A percentile compares a stretch with the other conserved stretches of the same genome.
phyloP scores from a whole-genome alignment of 2,888 invertebrate genomes.

The Brenthis daphne region DNA sequence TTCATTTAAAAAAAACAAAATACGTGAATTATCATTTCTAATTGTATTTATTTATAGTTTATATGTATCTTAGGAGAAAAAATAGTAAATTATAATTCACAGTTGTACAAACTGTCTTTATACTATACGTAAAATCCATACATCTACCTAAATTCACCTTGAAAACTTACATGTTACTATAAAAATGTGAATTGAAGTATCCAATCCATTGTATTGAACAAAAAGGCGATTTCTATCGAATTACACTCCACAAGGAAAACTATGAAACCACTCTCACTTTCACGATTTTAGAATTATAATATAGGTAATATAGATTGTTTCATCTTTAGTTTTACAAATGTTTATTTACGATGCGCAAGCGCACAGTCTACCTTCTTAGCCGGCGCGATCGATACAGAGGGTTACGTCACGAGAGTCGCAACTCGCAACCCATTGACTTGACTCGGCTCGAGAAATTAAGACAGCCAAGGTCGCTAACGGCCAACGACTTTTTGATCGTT shows the following conservation, averaged over 20 bases:
- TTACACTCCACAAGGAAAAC: conserved; percentile 5
- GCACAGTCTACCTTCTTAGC: conserved; percentile 60
- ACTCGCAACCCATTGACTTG: conserved; percentile 57
- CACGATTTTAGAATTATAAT: neutral
- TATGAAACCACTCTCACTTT: conserved; percentile 3
- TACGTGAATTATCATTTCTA: neutral
- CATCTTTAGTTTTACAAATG: conserved; percentile 16
- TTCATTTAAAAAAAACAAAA: too few relatives aligned
- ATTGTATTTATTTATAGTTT: too few relatives aligned
- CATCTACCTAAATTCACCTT: conserved; percentile 2
- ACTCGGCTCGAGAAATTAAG: conserved; percentile 60
- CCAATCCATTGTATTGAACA: conserved; percentile 15
- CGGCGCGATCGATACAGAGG: conserved; percentile 56
- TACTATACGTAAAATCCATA: too few relatives aligned
- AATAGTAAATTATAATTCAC: too few relatives aligned
- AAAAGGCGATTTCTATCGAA: neutral
- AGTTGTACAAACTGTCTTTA: too few relatives aligned
- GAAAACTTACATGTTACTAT: conserved; percentile 29
- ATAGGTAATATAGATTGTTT: neutral
- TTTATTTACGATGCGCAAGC: conserved; percentile 49
- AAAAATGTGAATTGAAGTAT: conserved; percentile 1
- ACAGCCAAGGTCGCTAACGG: conserved; percentile 57
- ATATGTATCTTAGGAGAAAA: too few relatives aligned
- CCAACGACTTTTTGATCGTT: conserved; percentile 34
- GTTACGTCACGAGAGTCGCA: conserved; percentile 68